phyloP scores from a whole-genome alignment of 2,797 vertebrate genomes.

The Microchirus variegatus region DNA sequence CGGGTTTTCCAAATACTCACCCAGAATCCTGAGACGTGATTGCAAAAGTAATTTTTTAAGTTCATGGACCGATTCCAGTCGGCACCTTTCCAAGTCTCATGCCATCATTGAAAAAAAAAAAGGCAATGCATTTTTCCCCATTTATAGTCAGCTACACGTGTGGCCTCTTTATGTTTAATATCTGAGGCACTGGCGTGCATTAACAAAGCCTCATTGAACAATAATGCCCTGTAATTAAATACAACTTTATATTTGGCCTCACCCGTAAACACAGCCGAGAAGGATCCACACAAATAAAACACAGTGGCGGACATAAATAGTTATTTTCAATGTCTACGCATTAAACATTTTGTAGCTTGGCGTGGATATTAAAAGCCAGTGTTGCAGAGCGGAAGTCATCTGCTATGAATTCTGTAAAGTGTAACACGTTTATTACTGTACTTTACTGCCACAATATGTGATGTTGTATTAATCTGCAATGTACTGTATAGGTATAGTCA shows the following conservation, averaged over 20 bases:
- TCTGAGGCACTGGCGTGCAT: slow-evolving; percentile 48
- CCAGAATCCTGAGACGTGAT: slow-evolving; percentile 30
- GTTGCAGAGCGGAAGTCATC: slow-evolving; percentile 48
- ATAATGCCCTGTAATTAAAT: slow-evolving; percentile 63
- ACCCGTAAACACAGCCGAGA: slow-evolving; percentile 51
- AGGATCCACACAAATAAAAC: slow-evolving; percentile 47
- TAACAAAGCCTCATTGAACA: slow-evolving; percentile 62
- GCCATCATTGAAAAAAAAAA: too few relatives aligned
- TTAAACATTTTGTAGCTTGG: slow-evolving; percentile 59
- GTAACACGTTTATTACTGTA: slow-evolving; percentile 25
- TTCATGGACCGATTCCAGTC: slow-evolving; percentile 7
- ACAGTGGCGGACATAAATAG: slow-evolving; percentile 53
- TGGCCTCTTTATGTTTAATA: slow-evolving; percentile 52
- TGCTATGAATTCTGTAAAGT: slow-evolving; percentile 51
- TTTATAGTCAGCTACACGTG: slow-evolving; percentile 48
- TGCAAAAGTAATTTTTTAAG: slow-evolving; percentile 30
- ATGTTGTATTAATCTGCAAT: slow-evolving; percentile 16
- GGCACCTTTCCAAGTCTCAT: slow-evolving; percentile 19
- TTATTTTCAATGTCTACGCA: slow-evolving; percentile 43
- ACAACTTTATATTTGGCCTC: slow-evolving; percentile 65
- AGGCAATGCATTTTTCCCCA: slow-evolving; percentile 3
- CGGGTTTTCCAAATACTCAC: slow-evolving; percentile 40
- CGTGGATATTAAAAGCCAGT: slow-evolving; percentile 57
- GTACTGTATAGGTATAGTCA: slow-evolving; percentile 28
- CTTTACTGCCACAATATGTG: too few relatives aligned